phyloP scores from a whole-genome alignment of 2,113 vertebrate species.

The Gadus chalcogrammus region DNA sequence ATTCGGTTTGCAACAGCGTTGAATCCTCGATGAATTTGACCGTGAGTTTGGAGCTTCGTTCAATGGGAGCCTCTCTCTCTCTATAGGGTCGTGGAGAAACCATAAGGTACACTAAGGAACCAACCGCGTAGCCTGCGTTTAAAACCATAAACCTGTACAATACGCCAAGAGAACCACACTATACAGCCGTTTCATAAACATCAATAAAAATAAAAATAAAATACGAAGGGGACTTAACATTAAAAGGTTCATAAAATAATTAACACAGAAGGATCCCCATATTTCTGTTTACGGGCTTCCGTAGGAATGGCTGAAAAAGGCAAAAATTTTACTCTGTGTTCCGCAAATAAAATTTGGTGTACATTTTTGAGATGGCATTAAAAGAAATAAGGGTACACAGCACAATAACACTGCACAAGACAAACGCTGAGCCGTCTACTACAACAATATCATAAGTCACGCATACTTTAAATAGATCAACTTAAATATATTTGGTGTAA shows the following conservation, averaged over 20 bases:
- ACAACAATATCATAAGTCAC: conserved; percentile 4
- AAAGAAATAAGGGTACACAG: conserved; percentile 22
- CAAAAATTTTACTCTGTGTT: conserved; percentile 26
- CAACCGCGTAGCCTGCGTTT: conserved; percentile 19
- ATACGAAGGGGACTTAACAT: no score
- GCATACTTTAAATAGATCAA: conserved; percentile 17
- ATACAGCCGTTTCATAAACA: not conserved
- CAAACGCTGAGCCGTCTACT: not conserved
- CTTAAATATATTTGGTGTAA: conserved; percentile 71
- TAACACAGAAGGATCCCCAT: no score
- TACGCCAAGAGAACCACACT: conserved; percentile 13
- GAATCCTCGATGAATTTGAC: no score
- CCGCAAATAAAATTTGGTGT: conserved; percentile 35
- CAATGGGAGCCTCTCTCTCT: conserved; percentile 5
- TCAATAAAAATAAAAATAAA: no score
- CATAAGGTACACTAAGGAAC: not conserved
- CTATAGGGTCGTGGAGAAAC: no score
- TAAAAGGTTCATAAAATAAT: no score
- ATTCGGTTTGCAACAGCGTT: no score
- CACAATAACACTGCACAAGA: conserved; percentile 8
- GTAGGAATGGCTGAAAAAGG: conserved; percentile 31
- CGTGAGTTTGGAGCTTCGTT: conserved; percentile 10
- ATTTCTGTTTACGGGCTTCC: not conserved
- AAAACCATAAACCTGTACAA: conserved; percentile 62
- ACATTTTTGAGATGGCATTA: not conserved